Evolutionary conservation across 2,888 invertebrate species (phyloP).

Genomic region (Molorchus minor): DNA sequence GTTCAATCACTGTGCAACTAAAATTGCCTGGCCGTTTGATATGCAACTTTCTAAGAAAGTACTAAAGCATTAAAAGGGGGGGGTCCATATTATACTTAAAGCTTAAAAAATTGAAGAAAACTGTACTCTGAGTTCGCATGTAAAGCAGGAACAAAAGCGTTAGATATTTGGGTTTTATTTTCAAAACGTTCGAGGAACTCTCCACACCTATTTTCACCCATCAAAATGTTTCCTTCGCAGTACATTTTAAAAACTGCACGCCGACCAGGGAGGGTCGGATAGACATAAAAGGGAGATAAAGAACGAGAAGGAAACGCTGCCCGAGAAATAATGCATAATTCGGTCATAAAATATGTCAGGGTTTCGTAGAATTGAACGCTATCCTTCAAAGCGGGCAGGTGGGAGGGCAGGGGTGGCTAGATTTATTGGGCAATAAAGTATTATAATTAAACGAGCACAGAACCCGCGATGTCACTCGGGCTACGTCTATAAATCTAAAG

Average conservation of each 20-base stretch:
- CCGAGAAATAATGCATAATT: conserved; percentile 67
- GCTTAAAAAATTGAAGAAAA: no score
- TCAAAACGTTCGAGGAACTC: neutral
- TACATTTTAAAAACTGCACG: conserved; percentile 49
- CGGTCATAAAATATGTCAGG: conserved; percentile 75
- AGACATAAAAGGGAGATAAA: conserved; percentile 45
- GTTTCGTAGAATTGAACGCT: conserved; percentile 74
- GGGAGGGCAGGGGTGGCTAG: conserved; percentile 66
- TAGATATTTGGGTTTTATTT: neutral
- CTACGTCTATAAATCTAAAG: conserved; percentile 64
- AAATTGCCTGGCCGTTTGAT: no score
- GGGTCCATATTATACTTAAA: no score
- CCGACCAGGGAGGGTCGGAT: conserved; percentile 37
- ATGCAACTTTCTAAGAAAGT: no score
- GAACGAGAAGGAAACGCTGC: conserved; percentile 46
- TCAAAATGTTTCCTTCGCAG: conserved; percentile 31
- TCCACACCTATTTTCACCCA: neutral
- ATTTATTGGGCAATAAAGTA: conserved; percentile 83
- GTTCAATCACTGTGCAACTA: no score
- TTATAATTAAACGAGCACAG: conserved; percentile 78
- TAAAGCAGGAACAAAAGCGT: no score
- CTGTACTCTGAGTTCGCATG: no score
- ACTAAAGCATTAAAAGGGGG: no score
- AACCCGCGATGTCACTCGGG: conserved; percentile 65
- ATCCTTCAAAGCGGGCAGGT: conserved; percentile 66